Evolutionary conservation across 2,797 vertebrate species (phyloP), one percentile per base, ranked within the genome.

Genomic region (Sebastes melanostomus): DNA sequence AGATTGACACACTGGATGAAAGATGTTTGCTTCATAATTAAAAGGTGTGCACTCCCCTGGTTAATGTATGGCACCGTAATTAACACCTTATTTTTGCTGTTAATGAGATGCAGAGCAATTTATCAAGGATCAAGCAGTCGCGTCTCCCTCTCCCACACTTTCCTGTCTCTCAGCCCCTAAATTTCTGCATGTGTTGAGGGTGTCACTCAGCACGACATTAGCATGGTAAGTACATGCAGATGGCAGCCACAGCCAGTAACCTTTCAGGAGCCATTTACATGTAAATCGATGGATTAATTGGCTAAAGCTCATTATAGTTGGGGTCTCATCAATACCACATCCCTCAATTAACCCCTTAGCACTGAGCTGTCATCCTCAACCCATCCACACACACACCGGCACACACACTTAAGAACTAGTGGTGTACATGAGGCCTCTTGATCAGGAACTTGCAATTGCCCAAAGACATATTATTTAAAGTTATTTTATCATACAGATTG

Each of bases 251-350:
- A 92, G 89, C 81, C 87, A 90, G 82, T 92, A 91, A 95, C 93
- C 92, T 95, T 95, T 94, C 84, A 88, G 87, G 78, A 91, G 29
- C 86, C 79, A 95, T 96, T 96, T 95, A 88, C 92, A 96, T 96
- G 94, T 93, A 96, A 96, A 96, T 96, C 90, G 66, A 95, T 94
- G 91, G 93, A 93, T 95, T 95, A 95, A 94, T 95, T 93, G 92
- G 92, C 88, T 87, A 89, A 89, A 91, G 88, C 92, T 95, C 91
- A 92, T 95, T 95, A 94, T 87, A 79, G 80, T 77, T 71, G 80
- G 86, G 84, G 90, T 92, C 84, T 90, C 92, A 92, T 95, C 94
- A 95, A 95, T 92, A 92, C 75, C 65, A 61, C 69, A 77, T 81
- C 91, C 86, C 88, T 87, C 88, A 86, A 86, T 91, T 92, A 88